Evolutionary conservation across 2,888 invertebrate species (phyloP).

Genomic region (Nemurella pictetii): DNA sequence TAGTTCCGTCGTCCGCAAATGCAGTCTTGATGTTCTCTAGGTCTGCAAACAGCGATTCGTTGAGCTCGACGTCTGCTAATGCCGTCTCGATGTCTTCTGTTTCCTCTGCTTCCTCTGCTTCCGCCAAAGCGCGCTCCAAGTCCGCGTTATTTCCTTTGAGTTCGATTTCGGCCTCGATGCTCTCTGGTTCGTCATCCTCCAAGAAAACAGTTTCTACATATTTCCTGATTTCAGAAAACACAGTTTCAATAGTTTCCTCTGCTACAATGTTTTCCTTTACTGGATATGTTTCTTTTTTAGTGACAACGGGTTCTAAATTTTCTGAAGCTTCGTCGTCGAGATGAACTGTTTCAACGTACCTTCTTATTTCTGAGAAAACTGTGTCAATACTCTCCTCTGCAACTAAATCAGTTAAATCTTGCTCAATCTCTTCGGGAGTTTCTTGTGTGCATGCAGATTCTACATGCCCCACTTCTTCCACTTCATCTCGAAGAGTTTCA

Average conservation of each 20-base stretch:
- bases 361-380: not conserved
- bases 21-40: not conserved
- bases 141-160: not conserved
- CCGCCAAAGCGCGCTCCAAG: not conserved
- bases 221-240: not conserved
- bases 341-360: not conserved
- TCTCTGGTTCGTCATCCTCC: not conserved
- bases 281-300: not conserved
- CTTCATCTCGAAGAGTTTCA: not conserved
- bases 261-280: not conserved
- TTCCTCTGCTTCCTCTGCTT: not conserved
- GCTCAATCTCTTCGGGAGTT: not conserved
- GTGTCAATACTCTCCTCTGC: not conserved
- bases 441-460: not conserved
- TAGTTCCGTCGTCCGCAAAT: not conserved
- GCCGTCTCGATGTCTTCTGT: not conserved
- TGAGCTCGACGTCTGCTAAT: not conserved
- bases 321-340: not conserved
- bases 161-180: not conserved
- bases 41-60: not conserved
- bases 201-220: constrained; percentile 1
- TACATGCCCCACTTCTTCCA: not conserved
- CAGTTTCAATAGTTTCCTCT: not conserved
- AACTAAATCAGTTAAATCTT: not conserved
- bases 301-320: not conserved